Base-by-base conservation (phyloP, 1,140 invertebrate species). In the Tyrophagus putrescentiae region DNA sequence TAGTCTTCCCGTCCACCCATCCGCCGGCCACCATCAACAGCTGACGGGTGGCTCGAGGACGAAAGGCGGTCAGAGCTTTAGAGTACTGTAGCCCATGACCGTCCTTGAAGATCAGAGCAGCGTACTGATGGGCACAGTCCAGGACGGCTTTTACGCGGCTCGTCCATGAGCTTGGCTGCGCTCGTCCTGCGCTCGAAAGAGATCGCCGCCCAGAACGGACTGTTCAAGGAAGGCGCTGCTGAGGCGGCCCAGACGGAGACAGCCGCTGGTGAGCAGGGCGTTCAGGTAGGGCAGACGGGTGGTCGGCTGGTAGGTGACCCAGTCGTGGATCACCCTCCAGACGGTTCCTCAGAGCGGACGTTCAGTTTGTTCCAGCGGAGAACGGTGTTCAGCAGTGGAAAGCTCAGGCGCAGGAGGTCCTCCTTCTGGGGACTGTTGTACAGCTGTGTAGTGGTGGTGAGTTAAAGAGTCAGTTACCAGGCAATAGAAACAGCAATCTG, bases 21-120 rank as follows among this genome's bases (percentile, higher is more conserved):
- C 84, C 84, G 1, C 84, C 83, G 53, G 85, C 79, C 1, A 80
- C 82, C 64, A 84, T 82, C 1, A 84, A 66, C 11, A 54, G n/a
- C 21, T 25, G 7, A 18, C 27, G 9, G 9, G 52, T 13, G n/a
- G 9, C 25, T 29, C 52, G 13, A 3, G 52, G 52, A 34, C 25
- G 52, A 54, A 18, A 31, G 25, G 9, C 21, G 3, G 11, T 3
- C 13, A 27, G n/a, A 11, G 16, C 7, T 33, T 29, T 29, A 25
- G 9, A n/a, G 21, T 13, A 13, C 25, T 18, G 32, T 6, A 28
- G 25, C 3, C 28, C 52, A 31, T 32, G 39, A 31, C 52, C 52
- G 39, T 54, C 52, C n/a, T 7, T 11, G 7, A n/a, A 23, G 7
- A 9, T 23, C 11, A 7, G 28, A n/a, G n/a, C n/a, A n/a, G n/a